These are phyloP conservation scores for Sparus aurata DNA, from an alignment of 2,797 vertebrate genomes.

Conservation along the genomic window DNA sequence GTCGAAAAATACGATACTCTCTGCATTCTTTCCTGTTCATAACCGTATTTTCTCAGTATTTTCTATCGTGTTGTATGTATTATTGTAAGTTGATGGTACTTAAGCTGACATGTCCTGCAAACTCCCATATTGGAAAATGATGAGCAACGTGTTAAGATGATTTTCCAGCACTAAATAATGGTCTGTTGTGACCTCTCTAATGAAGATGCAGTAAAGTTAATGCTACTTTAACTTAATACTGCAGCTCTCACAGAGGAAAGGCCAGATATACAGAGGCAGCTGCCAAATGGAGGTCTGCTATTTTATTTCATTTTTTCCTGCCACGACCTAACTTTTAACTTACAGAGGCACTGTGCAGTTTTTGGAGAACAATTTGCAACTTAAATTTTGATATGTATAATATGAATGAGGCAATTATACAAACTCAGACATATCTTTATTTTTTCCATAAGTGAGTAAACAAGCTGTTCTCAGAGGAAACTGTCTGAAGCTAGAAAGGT, in stretches of 20 bases:
- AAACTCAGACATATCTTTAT: too few species aligned
- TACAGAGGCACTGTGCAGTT: too few species aligned
- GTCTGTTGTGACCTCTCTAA: not conserved
- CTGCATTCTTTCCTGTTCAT: not conserved
- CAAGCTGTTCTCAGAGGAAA: too few species aligned
- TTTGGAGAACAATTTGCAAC: too few species aligned
- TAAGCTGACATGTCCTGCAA: not conserved
- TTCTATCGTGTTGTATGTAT: not conserved
- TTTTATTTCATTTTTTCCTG: not conserved
- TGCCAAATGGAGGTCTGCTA: not conserved
- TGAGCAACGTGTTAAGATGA: not conserved
- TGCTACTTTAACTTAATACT: not conserved
- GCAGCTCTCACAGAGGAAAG: not conserved
- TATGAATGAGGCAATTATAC: too few species aligned
- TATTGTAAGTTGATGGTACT: not conserved
- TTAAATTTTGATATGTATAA: too few species aligned
- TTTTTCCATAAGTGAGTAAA: too few species aligned
- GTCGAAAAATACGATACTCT: not conserved
- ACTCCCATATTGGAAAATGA: not conserved
- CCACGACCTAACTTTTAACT: not conserved
- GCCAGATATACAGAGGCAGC: not conserved
- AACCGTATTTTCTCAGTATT: accelerated
- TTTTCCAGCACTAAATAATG: too few species aligned
- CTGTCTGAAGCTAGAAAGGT: too few species aligned
- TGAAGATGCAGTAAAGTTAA: not conserved